Evolutionary conservation across 2,888 invertebrate genomes (phyloP).

Genomic region (Tanytarsus gracilentus): DNA sequence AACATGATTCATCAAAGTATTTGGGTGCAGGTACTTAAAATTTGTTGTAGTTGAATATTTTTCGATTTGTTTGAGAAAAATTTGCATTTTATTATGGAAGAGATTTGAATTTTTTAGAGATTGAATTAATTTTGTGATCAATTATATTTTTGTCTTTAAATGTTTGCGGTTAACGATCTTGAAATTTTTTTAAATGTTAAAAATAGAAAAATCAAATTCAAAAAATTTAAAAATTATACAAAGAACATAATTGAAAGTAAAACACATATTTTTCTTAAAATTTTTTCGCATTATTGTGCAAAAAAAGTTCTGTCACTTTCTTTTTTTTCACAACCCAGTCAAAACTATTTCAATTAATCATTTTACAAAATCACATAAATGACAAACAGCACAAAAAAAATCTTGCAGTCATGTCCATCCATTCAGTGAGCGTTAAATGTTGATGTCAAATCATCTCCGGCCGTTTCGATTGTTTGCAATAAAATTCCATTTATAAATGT

Average conservation of each 20-base stretch:
- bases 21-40: neutral
- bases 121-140: too few relatives aligned
- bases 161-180: too few relatives aligned
- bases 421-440: slow-evolving; percentile 20
- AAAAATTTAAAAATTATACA: too few relatives aligned
- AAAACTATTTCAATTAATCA: slow-evolving; percentile 22
- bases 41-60: too few relatives aligned
- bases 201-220: too few relatives aligned
- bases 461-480: neutral
- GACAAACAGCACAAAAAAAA: slow-evolving; percentile 6
- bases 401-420: slow-evolving; percentile 23
- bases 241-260: too few relatives aligned
- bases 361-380: slow-evolving; percentile 12
- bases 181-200: too few relatives aligned
- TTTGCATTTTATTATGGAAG: too few relatives aligned
- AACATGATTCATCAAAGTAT: neutral
- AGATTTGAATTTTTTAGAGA: too few relatives aligned
- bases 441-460: slow-evolving; percentile 10
- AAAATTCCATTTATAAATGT: slow-evolving; percentile 25
- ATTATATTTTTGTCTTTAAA: too few relatives aligned
- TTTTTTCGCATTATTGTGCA: slow-evolving; percentile 12
- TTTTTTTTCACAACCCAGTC: neutral
- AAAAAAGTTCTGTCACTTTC: slow-evolving; percentile 9
- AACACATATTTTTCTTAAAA: too few relatives aligned
- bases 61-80: too few relatives aligned